Evolutionary conservation across 2,797 vertebrate genomes (phyloP).

Genomic region (Neostethus bicornis): DNA sequence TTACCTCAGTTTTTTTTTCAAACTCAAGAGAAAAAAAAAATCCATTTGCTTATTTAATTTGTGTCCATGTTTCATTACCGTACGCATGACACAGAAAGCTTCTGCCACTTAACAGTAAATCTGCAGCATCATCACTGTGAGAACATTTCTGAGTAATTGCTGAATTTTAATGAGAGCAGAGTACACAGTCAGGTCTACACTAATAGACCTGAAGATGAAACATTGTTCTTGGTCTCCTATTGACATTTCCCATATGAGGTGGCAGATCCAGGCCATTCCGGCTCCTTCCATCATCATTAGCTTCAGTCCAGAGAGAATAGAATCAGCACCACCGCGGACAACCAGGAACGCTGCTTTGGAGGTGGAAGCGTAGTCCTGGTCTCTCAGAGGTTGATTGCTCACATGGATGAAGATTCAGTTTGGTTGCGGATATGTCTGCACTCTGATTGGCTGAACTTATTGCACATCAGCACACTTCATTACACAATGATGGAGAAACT

Average conservation of each 20-base stretch:
- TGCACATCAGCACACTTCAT: slow-evolving; percentile 53
- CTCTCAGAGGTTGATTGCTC: slow-evolving; percentile 33
- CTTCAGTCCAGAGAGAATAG: slow-evolving; percentile 42
- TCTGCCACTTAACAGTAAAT: slow-evolving; percentile 15
- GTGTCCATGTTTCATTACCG: neutral
- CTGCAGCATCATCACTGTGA: slow-evolving; percentile 29
- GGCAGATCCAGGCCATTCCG: slow-evolving; percentile 73
- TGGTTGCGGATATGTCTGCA: slow-evolving; percentile 27
- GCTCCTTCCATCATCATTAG: slow-evolving; percentile 71
- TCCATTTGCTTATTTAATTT: neutral
- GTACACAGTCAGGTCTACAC: slow-evolving; percentile 27
- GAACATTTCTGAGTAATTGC: slow-evolving; percentile 23
- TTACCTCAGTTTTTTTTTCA: neutral
- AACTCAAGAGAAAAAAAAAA: too few relatives aligned
- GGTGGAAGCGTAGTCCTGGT: neutral
- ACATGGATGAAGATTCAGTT: slow-evolving; percentile 56
- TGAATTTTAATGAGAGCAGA: slow-evolving; percentile 52
- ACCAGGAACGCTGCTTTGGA: slow-evolving; percentile 5
- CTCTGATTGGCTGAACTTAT: slow-evolving; percentile 56
- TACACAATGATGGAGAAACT: slow-evolving; percentile 49
- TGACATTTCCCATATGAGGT: slow-evolving; percentile 57
- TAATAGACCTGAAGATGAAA: slow-evolving; percentile 67
- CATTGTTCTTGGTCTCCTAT: slow-evolving; percentile 47
- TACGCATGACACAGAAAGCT: neutral
- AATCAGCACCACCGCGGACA: slow-evolving; percentile 40